Evolutionary conservation across 2,888 invertebrate genomes (phyloP), one percentile per base, ranked within the genome.

Genomic region (Palloptera scutellata): DNA sequence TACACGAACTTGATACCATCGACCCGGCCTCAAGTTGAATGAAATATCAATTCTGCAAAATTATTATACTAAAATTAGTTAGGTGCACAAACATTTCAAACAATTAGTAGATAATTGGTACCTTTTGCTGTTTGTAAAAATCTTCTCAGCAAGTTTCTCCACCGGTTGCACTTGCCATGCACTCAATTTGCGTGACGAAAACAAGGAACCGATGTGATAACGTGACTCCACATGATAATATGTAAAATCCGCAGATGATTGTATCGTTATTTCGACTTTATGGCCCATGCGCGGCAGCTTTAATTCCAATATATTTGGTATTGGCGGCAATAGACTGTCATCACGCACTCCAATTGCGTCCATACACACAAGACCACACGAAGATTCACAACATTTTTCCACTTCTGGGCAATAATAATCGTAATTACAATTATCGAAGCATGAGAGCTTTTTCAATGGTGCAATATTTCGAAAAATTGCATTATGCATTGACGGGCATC

Each of bases 1-100:
- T 5, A 92, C 90, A n/a, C 92, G 87, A 78, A 92, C 92, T 74
- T 92, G 90, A 82, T 92, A 93, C 92, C 92, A 92, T 60, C 90
- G 88, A 4, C 92, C 92, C 0, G 91, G 90, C 77, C 81, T 79
- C 67, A 85, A 75, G 61, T 83, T 83, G 51, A 85, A 82, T n/a
- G 78, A 77, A 42, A 83, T 79, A 60, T 79, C 78, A 55, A 77
- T 84, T 73, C 84, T 84, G 69, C 10, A 65, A 65, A 52, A 64
- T 30, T 6, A 64, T 20, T 60, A 53, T 62, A 30, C 15, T 48
- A 54, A 2, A 9, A 42, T 55, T 17, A 10, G 61, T 11, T 51
- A 17, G 15, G 53, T 12, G 10, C 41, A 40, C 8, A n/a, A 3
- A 20, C 43, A 9, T 55, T 40, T 55, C 13, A 11, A 15, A 52